Evolutionary conservation across 1,140 invertebrate species (phyloP).

Genomic region (Dolichoris vasculosae): DNA sequence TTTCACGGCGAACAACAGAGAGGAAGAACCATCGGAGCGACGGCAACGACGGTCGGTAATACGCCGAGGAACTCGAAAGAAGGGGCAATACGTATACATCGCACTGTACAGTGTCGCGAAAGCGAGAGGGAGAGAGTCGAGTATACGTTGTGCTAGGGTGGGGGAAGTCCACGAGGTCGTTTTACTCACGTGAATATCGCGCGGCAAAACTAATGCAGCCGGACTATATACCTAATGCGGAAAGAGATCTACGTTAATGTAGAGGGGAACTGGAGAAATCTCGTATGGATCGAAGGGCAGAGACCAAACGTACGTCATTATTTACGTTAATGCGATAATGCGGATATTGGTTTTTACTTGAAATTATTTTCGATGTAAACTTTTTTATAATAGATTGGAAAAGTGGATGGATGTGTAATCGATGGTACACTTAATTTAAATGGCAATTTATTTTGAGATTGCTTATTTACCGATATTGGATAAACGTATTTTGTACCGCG

Average conservation of each 20-base stretch:
- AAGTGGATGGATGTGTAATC: too few relatives aligned
- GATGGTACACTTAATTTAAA: too few relatives aligned
- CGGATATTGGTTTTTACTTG: not conserved
- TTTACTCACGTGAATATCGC: slow-evolving; percentile 14
- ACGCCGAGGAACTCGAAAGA: not conserved
- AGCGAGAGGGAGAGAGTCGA: not conserved
- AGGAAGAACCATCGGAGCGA: not conserved
- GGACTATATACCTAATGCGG: not conserved
- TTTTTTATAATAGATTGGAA: not conserved
- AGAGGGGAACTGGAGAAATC: too few relatives aligned
- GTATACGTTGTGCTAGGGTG: not conserved
- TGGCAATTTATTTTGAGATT: too few relatives aligned
- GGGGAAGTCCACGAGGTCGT: slow-evolving; percentile 36
- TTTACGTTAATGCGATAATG: not conserved
- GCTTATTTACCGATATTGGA: too few relatives aligned
- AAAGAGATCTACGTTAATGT: not conserved
- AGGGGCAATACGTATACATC: not conserved
- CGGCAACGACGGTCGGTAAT: not conserved
- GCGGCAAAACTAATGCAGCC: slow-evolving; percentile 24
- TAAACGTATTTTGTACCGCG: too few relatives aligned
- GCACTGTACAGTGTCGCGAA: too few relatives aligned
- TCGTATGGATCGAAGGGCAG: too few relatives aligned
- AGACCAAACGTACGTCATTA: not conserved
- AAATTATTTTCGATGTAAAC: not conserved
- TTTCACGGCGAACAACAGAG: slow-evolving; percentile 2